Evolutionary conservation across 2,113 vertebrate species (phyloP), one percentile per base, ranked within the genome.

Genomic region (Leptobrachium leishanense): DNA sequence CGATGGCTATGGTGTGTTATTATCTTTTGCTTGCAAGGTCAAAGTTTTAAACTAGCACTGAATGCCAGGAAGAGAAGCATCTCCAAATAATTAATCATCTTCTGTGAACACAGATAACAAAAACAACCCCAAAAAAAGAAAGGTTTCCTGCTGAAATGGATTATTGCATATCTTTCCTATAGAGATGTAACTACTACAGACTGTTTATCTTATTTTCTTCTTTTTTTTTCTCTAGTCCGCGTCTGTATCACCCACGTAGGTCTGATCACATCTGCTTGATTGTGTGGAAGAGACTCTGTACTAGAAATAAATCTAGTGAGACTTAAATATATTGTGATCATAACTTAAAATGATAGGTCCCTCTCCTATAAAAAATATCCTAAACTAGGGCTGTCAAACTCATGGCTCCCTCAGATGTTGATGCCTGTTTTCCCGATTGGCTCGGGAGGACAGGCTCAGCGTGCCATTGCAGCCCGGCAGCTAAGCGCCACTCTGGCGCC

Each of bases 21-120:
- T 89, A 89, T 88, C 90, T 89, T 85, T 84, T 84, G 80, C 81
- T 81, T 74, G 64, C 84, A 91, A 91, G 88, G 91, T 91, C 89
- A 89, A 90, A 87, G 83, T 89, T 90, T 89, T 59, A 2, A 72
- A 74, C 83, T 71, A 86, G 81, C 50, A 81, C 74, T 87, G 74
- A 1, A 0, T 82, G 79, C 74, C 43, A 42, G 65, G 84, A 67
- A 54, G 43, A 7, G 20, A 46, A 84, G 82, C 31, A 78, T 78
- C 15, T 68, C 63, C 70, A 76, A 85, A 87, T 85, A 86, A 90
- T 89, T 85, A 90, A 87, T 90, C 76, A 83, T 77, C 75, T 53
- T 31, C 20, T 4, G 1, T 68, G 86, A 79, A 82, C 76, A 66
- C 75, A 3, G 81, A 89, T 86, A 87, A 85, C 70, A 87, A 77